These are phyloP conservation scores for Catagonus wagneri DNA, from an alignment of 2,113 vertebrate species.

Conservation along the genomic window DNA sequence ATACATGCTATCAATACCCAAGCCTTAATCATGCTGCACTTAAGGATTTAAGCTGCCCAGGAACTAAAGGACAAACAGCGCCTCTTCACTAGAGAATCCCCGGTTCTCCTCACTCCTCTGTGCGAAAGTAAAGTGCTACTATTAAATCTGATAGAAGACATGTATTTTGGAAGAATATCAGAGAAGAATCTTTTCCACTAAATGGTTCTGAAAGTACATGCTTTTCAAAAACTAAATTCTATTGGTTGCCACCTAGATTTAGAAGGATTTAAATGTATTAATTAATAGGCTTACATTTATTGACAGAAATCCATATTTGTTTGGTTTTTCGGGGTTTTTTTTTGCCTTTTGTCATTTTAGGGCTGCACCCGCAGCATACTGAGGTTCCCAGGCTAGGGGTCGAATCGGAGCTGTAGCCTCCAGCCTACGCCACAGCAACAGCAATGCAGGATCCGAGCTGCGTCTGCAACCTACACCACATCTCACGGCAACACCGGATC, in stretches of 20 bases:
- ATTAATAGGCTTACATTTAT: background rate
- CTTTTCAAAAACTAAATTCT: background rate
- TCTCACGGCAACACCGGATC: no score
- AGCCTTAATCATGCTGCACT: background rate
- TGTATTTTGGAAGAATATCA: background rate
- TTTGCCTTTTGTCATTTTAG: no score
- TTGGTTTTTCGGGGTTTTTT: no score
- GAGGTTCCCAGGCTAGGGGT: no score
- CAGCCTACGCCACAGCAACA: no score
- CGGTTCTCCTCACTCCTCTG: background rate
- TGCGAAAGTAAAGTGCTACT: background rate
- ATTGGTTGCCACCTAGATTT: background rate
- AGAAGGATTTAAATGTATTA: background rate
- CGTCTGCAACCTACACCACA: no score
- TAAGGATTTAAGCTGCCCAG: background rate
- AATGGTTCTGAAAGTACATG: background rate
- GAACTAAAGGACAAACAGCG: background rate
- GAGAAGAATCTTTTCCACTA: background rate
- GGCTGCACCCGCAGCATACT: no score
- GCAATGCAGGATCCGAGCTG: no score
- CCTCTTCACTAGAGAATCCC: background rate
- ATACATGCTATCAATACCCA: background rate
- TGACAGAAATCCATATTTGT: background rate
- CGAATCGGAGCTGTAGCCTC: no score
- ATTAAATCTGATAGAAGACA: background rate